Percentiles rank a stretch among this genome's conserved stretches.
phyloP scores from a whole-genome alignment of 1,140 invertebrate species.

The Lepidurus couesii region DNA sequence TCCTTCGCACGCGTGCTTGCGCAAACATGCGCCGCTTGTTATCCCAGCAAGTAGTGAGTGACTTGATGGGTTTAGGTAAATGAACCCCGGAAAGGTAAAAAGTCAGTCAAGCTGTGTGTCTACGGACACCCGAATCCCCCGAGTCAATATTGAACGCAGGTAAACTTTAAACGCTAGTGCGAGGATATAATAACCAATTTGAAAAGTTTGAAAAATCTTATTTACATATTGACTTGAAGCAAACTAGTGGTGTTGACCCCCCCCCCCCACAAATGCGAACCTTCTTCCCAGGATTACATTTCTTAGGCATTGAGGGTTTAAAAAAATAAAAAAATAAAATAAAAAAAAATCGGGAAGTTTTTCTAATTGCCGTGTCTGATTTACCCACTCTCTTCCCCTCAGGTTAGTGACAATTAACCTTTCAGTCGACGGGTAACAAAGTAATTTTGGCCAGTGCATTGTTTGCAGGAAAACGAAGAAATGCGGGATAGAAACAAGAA shows the following conservation, averaged over 20 bases:
- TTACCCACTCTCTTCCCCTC: not conserved
- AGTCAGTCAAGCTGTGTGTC: not conserved
- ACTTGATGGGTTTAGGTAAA: not conserved
- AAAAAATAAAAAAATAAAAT: not conserved
- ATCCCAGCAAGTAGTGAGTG: not conserved
- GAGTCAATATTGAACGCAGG: not conserved
- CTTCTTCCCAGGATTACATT: not conserved
- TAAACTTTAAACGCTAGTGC: not conserved
- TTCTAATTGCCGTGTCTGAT: constrained; percentile 10
- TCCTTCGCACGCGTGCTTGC: not conserved
- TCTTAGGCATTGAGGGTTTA: not conserved
- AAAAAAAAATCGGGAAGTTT: not conserved
- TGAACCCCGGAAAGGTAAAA: not conserved
- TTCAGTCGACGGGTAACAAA: constrained; percentile 4
- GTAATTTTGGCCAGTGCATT: constrained; percentile 8
- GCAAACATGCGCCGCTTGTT: constrained; percentile 6
- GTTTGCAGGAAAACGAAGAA: not conserved
- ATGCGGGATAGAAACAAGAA: not conserved
- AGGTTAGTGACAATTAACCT: not conserved
- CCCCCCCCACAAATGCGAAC: not conserved
- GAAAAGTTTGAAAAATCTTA: not conserved
- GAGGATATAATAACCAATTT: not conserved
- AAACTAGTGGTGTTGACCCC: not conserved
- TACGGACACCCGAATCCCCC: not conserved
- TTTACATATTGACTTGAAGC: not conserved